Percentiles rank a stretch among this genome's conserved stretches.
These are phyloP conservation scores for Oncorhynchus mykiss DNA, from an alignment of 2,113 vertebrate species.

Conservation along the genomic window DNA sequence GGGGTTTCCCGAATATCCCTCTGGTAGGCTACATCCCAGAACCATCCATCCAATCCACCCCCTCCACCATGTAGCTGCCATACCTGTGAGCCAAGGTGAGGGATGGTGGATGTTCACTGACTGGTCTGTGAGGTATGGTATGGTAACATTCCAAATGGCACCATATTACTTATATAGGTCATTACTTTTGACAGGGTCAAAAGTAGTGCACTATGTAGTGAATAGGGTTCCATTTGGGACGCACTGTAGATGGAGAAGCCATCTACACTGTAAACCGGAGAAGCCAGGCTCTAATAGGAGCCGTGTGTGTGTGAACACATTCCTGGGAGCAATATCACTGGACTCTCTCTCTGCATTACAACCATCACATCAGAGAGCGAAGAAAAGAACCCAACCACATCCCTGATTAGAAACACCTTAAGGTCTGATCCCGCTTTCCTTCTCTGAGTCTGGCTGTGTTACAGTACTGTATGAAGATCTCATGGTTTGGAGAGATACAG, in stretches of 20 bases:
- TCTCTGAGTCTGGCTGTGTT: not conserved
- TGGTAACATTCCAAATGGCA: not conserved
- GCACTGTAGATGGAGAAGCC: conserved; percentile 41
- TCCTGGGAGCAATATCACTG: conserved; percentile 57
- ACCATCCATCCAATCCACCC: conserved; percentile 23
- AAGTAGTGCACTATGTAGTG: too few relatives aligned
- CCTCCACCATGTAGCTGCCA: conserved; percentile 52
- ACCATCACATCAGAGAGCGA: conserved; percentile 37
- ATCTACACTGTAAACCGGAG: conserved; percentile 42
- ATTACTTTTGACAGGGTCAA: too few relatives aligned
- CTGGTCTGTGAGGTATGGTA: conserved; percentile 27
- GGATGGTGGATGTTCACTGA: conserved; percentile 30
- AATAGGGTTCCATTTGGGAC: conserved; percentile 29
- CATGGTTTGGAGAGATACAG: not conserved
- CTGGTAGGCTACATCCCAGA: conserved; percentile 21
- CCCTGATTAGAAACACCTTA: conserved; percentile 69
- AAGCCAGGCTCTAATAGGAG: conserved; percentile 67
- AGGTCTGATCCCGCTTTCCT: conserved; percentile 22
- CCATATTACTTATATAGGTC: too few relatives aligned
- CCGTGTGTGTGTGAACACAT: conserved; percentile 55
- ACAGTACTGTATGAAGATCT: not conserved
- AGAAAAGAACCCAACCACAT: conserved; percentile 39
- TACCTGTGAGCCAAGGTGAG: conserved; percentile 11
- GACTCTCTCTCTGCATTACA: conserved; percentile 49
- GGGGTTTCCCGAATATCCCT: conserved; percentile 18